A percentile compares a stretch with the other conserved stretches of the same genome.
phyloP scores from a whole-genome alignment of 2,888 invertebrate species.

The Trypoxylon attenuatum region DNA sequence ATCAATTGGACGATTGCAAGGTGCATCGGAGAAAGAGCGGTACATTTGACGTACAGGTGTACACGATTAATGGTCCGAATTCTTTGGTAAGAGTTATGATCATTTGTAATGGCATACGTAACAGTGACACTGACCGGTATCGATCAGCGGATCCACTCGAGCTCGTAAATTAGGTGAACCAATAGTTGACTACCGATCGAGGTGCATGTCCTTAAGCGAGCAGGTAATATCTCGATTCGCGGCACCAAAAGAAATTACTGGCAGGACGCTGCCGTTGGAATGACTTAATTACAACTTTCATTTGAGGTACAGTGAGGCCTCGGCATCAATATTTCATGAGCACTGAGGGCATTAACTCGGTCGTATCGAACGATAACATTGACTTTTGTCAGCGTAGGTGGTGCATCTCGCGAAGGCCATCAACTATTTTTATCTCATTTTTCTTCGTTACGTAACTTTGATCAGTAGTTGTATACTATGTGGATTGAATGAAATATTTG shows the following conservation, averaged over 20 bases:
- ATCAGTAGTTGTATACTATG: too few relatives aligned
- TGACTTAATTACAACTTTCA: constrained; percentile 30
- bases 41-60: background rate
- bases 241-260: constrained; percentile 18
- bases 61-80: background rate
- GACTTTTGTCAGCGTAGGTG: too few relatives aligned
- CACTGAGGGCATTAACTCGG: constrained; percentile 19
- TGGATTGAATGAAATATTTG: too few relatives aligned
- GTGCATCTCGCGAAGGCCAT: too few relatives aligned
- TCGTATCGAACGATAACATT: background rate
- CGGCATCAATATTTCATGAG: constrained; percentile 33
- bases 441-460: too few relatives aligned
- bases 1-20: background rate
- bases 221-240: constrained; percentile 1
- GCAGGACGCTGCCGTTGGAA: constrained; percentile 7
- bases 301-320: constrained; percentile 19
- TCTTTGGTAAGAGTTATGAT: background rate
- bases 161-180: background rate
- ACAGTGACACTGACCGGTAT: background rate
- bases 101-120: background rate
- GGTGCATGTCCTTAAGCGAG: background rate
- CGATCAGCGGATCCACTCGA: background rate
- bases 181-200: background rate
- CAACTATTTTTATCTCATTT: too few relatives aligned
- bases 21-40: constrained; percentile 5